These are phyloP conservation scores for Glaucidium brasilianum DNA, from an alignment of 2,113 vertebrate species.

Conservation along the genomic window DNA sequence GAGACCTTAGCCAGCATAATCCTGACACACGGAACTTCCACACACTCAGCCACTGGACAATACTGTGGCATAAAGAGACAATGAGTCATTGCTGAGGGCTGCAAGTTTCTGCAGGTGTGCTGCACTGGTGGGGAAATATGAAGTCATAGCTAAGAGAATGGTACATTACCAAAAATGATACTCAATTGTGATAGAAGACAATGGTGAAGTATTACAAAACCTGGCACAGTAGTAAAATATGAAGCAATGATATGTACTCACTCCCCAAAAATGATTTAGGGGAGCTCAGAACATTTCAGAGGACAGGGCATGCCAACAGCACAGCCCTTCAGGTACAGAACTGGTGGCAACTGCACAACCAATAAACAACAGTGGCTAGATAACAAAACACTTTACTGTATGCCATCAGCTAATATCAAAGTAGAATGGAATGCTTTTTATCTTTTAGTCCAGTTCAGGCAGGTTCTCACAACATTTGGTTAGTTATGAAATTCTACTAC, in stretches of 20 bases:
- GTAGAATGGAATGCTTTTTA: background rate
- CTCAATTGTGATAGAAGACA: background rate
- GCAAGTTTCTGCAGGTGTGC: constrained; percentile 33
- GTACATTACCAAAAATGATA: rapidly evolving
- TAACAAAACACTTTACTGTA: background rate
- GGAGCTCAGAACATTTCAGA: background rate
- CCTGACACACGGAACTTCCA: background rate
- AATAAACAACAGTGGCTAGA: background rate
- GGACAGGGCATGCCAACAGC: background rate
- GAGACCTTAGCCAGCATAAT: background rate
- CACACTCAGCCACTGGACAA: background rate
- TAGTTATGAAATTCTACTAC: background rate
- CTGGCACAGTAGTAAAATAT: background rate
- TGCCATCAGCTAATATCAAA: background rate
- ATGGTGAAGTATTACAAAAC: background rate
- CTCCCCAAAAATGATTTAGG: background rate
- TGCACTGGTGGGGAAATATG: background rate
- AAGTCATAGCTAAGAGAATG: background rate
- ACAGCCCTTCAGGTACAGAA: background rate
- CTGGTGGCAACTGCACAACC: background rate
- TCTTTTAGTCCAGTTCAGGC: background rate
- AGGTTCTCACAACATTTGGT: background rate
- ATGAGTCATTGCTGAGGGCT: background rate
- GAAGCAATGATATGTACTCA: background rate
- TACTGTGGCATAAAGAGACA: background rate